A percentile compares a stretch with the other conserved stretches of the same genome.
phyloP scores from a whole-genome alignment of 2,888 invertebrate species.

The Polydrusus tereticollis region DNA sequence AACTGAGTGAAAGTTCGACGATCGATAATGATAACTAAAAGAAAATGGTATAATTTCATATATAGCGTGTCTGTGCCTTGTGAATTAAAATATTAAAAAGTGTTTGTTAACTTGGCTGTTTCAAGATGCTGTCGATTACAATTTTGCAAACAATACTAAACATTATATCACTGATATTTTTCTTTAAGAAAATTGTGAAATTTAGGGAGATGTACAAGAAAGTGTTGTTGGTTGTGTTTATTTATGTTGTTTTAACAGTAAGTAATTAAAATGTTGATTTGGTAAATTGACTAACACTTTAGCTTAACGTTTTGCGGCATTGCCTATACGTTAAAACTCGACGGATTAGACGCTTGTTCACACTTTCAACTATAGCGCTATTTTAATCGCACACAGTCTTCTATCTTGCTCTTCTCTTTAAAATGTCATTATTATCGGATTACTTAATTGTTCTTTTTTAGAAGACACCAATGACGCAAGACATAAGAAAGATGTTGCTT shows the following conservation, averaged over 20 bases:
- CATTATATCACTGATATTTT: not conserved
- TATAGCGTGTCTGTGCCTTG: not conserved
- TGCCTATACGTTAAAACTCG: too few species aligned
- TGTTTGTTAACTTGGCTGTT: not conserved
- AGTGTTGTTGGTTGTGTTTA: not conserved
- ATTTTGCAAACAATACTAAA: not conserved
- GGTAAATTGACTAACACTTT: too few species aligned
- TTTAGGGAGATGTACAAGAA: slow-evolving; percentile 5
- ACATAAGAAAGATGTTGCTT: too few species aligned
- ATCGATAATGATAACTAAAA: slow-evolving; percentile 11
- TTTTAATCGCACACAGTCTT: too few species aligned
- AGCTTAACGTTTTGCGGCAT: too few species aligned
- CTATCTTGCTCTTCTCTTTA: too few species aligned
- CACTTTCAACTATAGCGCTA: too few species aligned
- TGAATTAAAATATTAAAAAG: not conserved
- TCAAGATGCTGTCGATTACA: not conserved
- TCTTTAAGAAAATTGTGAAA: slow-evolving; percentile 14
- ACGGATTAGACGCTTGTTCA: too few species aligned
- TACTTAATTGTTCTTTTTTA: too few species aligned
- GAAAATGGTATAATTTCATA: slow-evolving; percentile 1
- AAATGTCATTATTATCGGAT: too few species aligned
- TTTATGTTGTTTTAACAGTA: not conserved
- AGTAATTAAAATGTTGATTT: not conserved
- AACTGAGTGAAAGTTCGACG: not conserved
- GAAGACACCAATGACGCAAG: too few species aligned